Percentiles rank a stretch among this genome's conserved stretches.
Evolutionary conservation across 1,140 invertebrate species (phyloP).

Genomic region (Panulirus ornatus): DNA sequence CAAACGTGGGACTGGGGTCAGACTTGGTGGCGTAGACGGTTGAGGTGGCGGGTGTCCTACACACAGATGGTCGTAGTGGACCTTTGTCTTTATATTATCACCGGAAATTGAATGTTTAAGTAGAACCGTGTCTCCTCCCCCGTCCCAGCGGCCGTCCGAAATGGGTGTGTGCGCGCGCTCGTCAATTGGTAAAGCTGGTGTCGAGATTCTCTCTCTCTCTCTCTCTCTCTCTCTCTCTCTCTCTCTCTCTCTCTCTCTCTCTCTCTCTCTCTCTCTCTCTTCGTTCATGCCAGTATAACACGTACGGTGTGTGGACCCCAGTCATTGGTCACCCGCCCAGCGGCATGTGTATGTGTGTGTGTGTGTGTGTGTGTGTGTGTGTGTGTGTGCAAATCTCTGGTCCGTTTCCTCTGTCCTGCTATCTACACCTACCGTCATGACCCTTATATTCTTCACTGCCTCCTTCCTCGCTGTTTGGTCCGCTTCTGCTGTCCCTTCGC

Average conservation of each 20-base stretch:
- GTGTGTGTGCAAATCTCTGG: too few relatives aligned
- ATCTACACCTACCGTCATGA: background rate
- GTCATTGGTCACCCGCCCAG: too few relatives aligned
- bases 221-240: background rate
- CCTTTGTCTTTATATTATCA: background rate
- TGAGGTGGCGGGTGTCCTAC: background rate
- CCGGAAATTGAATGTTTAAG: too few relatives aligned
- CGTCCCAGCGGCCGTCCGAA: too few relatives aligned
- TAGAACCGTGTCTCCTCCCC: too few relatives aligned
- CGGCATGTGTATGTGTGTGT: too few relatives aligned
- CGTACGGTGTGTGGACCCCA: too few relatives aligned
- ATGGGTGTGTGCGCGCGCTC: background rate
- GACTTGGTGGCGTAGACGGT: too few relatives aligned
- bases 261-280: constrained; percentile 17
- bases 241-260: constrained; percentile 5
- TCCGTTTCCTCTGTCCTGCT: background rate
- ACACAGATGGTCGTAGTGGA: background rate
- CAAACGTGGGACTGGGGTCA: too few relatives aligned
- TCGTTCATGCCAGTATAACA: too few relatives aligned
- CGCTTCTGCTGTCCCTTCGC: background rate
- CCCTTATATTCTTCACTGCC: background rate
- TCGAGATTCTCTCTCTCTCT: background rate
- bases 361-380: too few relatives aligned
- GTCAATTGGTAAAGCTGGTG: background rate
- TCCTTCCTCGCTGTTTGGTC: background rate